Percentiles rank a stretch among this genome's conserved stretches.
Conservation (phyloP, 2,113 vertebrate species). For the Herpetotheres cachinnans region DNA sequence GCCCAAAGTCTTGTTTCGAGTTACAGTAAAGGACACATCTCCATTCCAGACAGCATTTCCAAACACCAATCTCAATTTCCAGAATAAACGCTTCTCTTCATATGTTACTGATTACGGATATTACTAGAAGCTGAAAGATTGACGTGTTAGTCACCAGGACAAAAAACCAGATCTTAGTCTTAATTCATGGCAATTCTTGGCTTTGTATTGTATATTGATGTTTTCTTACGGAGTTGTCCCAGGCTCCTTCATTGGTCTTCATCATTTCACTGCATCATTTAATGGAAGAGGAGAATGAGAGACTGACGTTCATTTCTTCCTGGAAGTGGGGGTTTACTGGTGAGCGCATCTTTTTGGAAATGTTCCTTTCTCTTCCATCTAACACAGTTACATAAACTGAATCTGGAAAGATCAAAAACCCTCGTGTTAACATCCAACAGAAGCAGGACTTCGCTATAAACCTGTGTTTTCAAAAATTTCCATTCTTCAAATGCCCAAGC, state of each 20-base stretch:
- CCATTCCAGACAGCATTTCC: constrained; percentile 72
- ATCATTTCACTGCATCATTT: constrained; percentile 69
- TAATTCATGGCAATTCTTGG: constrained; percentile 68
- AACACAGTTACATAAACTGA: constrained; percentile 92
- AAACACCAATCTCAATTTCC: constrained; percentile 61
- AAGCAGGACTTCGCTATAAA: background rate
- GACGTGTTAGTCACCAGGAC: constrained; percentile 72
- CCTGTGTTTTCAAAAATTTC: background rate
- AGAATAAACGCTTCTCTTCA: constrained; percentile 60
- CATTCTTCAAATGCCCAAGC: background rate
- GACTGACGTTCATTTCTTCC: constrained; percentile 80
- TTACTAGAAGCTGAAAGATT: constrained; percentile 71
- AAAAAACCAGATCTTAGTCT: constrained; percentile 45
- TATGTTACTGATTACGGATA: constrained; percentile 68
- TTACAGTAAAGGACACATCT: constrained; percentile 62
- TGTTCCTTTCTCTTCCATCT: constrained; percentile 75
- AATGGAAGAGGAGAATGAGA: constrained; percentile 75
- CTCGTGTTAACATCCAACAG: constrained; percentile 9
- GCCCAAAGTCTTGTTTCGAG: constrained; percentile 64
- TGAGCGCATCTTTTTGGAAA: constrained; percentile 76
- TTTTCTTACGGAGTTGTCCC: constrained; percentile 50
- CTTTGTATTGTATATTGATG: constrained; percentile 42
- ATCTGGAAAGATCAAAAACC: constrained; percentile 77
- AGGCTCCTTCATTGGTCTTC: constrained; percentile 70
- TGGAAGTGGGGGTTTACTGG: constrained; percentile 80